Evolutionary conservation across 2,113 vertebrate genomes (phyloP), one percentile per base, ranked within the genome.

Genomic region (Solenodon paradoxus): DNA sequence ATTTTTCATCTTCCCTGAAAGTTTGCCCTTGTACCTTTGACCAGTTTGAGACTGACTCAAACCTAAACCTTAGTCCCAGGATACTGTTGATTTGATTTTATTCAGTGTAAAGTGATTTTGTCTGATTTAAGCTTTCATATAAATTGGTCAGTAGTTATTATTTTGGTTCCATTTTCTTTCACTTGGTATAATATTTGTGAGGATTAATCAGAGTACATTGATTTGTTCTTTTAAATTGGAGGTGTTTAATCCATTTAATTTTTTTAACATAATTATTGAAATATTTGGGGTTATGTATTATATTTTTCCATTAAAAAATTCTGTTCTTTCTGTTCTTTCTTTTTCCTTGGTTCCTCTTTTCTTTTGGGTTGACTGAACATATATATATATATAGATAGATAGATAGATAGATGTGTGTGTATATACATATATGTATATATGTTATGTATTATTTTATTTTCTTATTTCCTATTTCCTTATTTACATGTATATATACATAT

Each of bases 401-500:
- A n/a, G n/a, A n/a, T n/a, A n/a, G n/a, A n/a, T n/a, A n/a, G n/a
- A n/a, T n/a, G n/a, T n/a, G n/a, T n/a, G n/a, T n/a, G n/a, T n/a
- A n/a, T n/a, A n/a, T n/a, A n/a, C n/a, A n/a, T n/a, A n/a, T n/a
- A n/a, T n/a, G n/a, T n/a, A n/a, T n/a, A n/a, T n/a, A n/a, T n/a
- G n/a, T n/a, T n/a, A n/a, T n/a, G n/a, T n/a, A n/a, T 79, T 94
- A 42, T 64, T 63, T 87, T 69, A 81, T 74, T 90, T 90, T 51
- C 13, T 78, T 72, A 7, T 66, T 83, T 87, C 26, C 24, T 77
- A n/a, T n/a, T n/a, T n/a, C n/a, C n/a, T n/a, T n/a, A n/a, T n/a
- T n/a, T n/a, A n/a, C n/a, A n/a, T n/a, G n/a, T n/a, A n/a, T n/a
- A n/a, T n/a, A n/a, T n/a, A n/a, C n/a, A n/a, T n/a, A n/a, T n/a